Evolutionary conservation across 1,140 invertebrate species (phyloP).

Genomic region (Oncopodura yosiiana): DNA sequence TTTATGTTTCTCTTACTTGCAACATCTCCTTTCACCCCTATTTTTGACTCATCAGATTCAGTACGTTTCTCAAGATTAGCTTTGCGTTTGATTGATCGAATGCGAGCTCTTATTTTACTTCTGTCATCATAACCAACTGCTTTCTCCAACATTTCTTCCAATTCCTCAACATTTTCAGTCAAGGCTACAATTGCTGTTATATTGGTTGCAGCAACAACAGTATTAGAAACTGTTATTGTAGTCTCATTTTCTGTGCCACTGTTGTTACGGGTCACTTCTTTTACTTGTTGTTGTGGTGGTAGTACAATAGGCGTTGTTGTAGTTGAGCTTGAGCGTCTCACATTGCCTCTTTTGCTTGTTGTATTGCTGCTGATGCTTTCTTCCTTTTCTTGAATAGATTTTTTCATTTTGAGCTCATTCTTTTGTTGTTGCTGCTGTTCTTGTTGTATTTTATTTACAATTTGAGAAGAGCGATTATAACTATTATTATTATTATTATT

Average conservation of each 20-base stretch:
- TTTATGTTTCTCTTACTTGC: neutral
- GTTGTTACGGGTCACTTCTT: too few species aligned
- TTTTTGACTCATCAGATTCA: neutral
- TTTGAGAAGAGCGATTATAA: neutral
- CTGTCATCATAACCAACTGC: conserved; percentile 61
- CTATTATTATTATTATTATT: neutral
- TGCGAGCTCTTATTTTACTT: conserved; percentile 60
- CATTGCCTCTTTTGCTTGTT: conserved; percentile 11
- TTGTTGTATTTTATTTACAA: neutral
- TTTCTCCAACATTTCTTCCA: conserved; percentile 61
- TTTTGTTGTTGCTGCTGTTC: neutral
- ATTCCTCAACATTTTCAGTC: conserved; percentile 48
- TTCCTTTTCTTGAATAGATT: too few species aligned
- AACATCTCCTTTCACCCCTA: neutral
- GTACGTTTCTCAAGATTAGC: conserved; percentile 12
- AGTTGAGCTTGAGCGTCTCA: conserved; percentile 45
- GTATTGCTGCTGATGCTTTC: too few species aligned
- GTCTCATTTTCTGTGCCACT: too few species aligned
- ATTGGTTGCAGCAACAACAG: neutral
- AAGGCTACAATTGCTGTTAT: conserved; percentile 12
- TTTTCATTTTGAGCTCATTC: too few species aligned
- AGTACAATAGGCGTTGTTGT: too few species aligned
- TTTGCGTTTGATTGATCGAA: conserved; percentile 48
- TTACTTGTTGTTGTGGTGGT: too few species aligned
- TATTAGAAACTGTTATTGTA: neutral